Percentiles rank a stretch among this genome's conserved stretches.
Evolutionary conservation across 2,113 vertebrate genomes (phyloP).

Genomic region (Oncorhynchus nerka): DNA sequence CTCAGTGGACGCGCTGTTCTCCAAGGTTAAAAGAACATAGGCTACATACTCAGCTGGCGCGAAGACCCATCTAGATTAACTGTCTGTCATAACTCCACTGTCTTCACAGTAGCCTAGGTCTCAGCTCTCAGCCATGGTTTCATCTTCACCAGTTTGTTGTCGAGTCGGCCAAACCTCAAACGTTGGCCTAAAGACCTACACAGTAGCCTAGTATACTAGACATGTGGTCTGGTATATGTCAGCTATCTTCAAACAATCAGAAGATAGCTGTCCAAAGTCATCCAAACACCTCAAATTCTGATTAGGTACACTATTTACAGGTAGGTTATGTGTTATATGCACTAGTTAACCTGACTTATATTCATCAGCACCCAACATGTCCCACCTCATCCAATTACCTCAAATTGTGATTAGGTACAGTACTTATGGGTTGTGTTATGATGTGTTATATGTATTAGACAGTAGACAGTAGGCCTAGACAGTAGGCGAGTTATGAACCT

Average conservation of each 20-base stretch:
- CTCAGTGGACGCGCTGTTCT: constrained; percentile 49
- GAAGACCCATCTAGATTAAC: constrained; percentile 50
- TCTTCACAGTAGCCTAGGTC: background rate
- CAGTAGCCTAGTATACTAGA: too few species aligned
- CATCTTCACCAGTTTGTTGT: too few species aligned
- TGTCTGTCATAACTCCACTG: constrained; percentile 32
- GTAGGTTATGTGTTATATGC: constrained; percentile 3
- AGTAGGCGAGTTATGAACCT: background rate
- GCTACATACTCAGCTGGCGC: constrained; percentile 43
- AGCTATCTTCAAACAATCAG: too few species aligned
- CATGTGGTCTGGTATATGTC: too few species aligned
- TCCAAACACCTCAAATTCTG: constrained; percentile 15
- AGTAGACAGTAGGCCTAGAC: background rate
- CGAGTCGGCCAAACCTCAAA: too few species aligned
- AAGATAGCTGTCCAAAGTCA: background rate
- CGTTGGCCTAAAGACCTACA: too few species aligned
- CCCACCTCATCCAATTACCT: constrained; percentile 1
- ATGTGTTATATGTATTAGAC: constrained; percentile 10
- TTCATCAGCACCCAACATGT: too few species aligned
- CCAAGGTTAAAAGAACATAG: constrained; percentile 51
- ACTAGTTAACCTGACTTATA: background rate
- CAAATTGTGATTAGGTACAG: constrained; percentile 24
- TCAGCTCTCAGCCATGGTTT: too few species aligned
- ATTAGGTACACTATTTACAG: constrained; percentile 6
- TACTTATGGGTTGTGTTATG: too few species aligned